Evolutionary conservation across 2,888 invertebrate species (phyloP), one percentile per base, ranked within the genome.

Genomic region (Argyresthia albistria): DNA sequence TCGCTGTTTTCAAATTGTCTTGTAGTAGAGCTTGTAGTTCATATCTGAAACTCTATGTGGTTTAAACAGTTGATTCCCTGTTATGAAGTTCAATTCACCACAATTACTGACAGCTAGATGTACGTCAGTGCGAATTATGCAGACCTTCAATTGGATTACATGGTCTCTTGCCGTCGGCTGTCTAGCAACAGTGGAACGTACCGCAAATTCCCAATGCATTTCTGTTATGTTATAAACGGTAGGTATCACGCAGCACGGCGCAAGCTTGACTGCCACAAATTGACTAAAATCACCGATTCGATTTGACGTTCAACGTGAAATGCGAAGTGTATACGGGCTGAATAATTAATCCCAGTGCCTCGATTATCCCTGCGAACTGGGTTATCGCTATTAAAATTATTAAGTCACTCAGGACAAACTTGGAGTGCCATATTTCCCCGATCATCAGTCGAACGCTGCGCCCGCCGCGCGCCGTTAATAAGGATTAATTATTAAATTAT

Each of bases 131-230:
- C 66, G 72, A 76, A 80, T 79, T 76, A 79, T 80, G 76, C 72
- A 77, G 70, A 72, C 68, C 73, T 75, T 73, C 72, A 74, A 79
- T 79, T 77, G 71, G 77, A 77, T 80, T 75, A 76, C 63, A 65
- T 65, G 67, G 64, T 67, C 72, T 65, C 72, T 66, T 66, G 70
- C 71, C 67, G 63, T 67, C 64, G 67, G 64, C 65, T 67, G 72
- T 65, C 67, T 69, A 70, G 70, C 69, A 71, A 70, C 69, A 43
- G 39, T 25, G 6, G 25, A 25, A 25, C 25, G 25, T 25, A 25
- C 25, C 25, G 50, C 12, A 42, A 50, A 25, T 42, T 50, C 50
- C 25, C 39, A 43, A 43, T 35, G 43, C 43, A 50, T 14, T 16
- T 25, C 12, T 43, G 42, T 11, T 16, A 16, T 12, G 16, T 43